Percentiles rank a stretch among this genome's conserved stretches.
phyloP scores from a whole-genome alignment of 2,888 invertebrate species.

The Andricus quercusramuli region DNA sequence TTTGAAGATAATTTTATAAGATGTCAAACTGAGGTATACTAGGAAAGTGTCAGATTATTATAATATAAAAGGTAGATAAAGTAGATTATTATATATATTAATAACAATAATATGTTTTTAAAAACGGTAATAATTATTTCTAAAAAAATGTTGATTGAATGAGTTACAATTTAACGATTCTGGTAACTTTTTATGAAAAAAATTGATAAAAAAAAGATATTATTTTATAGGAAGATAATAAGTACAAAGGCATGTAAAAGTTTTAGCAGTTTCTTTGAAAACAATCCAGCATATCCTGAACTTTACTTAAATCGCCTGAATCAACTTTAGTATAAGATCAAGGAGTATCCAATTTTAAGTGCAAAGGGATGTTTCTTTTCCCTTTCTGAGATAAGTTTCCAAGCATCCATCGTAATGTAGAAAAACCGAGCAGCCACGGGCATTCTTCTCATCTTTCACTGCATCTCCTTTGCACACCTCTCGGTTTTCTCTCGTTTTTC shows the following conservation, averaged over 20 bases:
- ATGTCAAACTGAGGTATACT: no score
- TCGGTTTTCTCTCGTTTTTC: conserved; percentile 15
- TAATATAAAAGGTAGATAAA: no score
- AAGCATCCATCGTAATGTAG: conserved; percentile 4
- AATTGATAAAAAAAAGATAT: background rate
- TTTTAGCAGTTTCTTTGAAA: conserved; percentile 9
- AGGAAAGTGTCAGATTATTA: no score
- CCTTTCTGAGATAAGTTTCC: conserved; percentile 24
- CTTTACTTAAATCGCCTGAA: conserved; percentile 28
- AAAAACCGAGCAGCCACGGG: conserved; percentile 12
- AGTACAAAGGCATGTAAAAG: conserved; percentile 24
- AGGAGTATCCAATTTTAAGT: conserved; percentile 23
- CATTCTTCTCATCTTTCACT: background rate
- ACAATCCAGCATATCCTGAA: background rate
- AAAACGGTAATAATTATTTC: no score
- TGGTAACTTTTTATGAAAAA: no score
- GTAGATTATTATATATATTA: no score
- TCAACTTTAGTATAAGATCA: conserved; percentile 17
- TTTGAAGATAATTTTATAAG: no score
- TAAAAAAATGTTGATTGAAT: no score
- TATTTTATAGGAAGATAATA: background rate
- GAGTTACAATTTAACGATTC: no score
- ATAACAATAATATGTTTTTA: no score
- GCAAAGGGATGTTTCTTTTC: conserved; percentile 34
- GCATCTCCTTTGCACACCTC: background rate